phyloP scores from a whole-genome alignment of 2,888 invertebrate genomes.

The Venustoraphidia nigricollis region DNA sequence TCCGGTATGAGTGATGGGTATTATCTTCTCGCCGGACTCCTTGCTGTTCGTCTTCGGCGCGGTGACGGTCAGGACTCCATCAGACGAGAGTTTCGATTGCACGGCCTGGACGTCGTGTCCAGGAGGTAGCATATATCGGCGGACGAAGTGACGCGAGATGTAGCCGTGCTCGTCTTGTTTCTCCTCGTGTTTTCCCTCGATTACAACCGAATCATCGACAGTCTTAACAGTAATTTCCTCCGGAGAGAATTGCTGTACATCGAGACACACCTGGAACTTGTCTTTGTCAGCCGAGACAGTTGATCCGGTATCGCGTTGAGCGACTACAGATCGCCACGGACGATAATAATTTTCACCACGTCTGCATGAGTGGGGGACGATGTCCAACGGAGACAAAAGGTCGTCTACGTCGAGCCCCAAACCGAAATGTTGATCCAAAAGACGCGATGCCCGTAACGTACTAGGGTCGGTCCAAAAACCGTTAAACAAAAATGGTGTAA shows the following conservation, averaged over 20 bases:
- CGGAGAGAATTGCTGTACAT: constrained; percentile 66
- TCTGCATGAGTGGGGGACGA: background rate
- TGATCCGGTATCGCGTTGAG: constrained; percentile 35
- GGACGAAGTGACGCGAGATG: constrained; percentile 54
- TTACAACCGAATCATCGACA: constrained; percentile 46
- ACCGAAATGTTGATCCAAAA: constrained; percentile 38
- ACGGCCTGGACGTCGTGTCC: constrained; percentile 55
- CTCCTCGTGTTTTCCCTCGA: constrained; percentile 65
- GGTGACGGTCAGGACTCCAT: constrained; percentile 49
- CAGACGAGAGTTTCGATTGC: constrained; percentile 52
- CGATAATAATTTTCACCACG: constrained; percentile 23
- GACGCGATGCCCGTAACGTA: constrained; percentile 29
- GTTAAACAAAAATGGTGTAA: background rate
- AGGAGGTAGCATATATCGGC: constrained; percentile 54
- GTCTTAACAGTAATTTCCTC: constrained; percentile 66
- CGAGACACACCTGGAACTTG: constrained; percentile 54
- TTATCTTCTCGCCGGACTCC: constrained; percentile 25
- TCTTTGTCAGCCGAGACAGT: constrained; percentile 43
- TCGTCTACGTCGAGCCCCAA: constrained; percentile 34
- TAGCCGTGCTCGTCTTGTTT: constrained; percentile 53
- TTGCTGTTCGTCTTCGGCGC: constrained; percentile 34
- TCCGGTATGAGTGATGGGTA: constrained; percentile 25
- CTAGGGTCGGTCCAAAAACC: background rate
- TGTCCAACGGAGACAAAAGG: constrained; percentile 20
- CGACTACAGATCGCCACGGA: constrained; percentile 31